These are phyloP conservation scores for Neocrepidodera transversa DNA, from an alignment of 2,888 invertebrate genomes.

Conservation along the genomic window DNA sequence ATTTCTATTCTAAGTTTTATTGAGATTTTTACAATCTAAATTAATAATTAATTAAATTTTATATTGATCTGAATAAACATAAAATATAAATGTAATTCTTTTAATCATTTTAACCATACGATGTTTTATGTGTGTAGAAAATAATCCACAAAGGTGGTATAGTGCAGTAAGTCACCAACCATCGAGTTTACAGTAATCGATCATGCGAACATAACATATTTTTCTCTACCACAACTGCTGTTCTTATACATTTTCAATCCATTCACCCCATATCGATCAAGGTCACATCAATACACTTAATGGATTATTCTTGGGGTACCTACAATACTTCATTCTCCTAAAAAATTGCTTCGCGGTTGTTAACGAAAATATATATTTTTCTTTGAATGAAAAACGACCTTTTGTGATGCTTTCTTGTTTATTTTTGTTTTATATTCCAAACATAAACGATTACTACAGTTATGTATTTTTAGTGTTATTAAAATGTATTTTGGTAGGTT, in stretches of 20 bases:
- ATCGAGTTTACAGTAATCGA: not conserved
- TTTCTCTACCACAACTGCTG: not conserved
- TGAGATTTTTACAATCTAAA: too few relatives aligned
- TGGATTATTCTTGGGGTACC: not conserved
- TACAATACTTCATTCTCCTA: not conserved
- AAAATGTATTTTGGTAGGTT: too few relatives aligned
- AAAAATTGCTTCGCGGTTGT: not conserved
- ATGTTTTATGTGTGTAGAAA: too few relatives aligned
- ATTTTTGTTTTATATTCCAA: too few relatives aligned
- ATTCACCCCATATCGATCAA: not conserved
- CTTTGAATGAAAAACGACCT: not conserved
- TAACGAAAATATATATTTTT: not conserved
- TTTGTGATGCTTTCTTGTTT: not conserved
- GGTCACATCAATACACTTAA: not conserved
- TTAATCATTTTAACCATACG: too few relatives aligned
- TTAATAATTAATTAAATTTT: too few relatives aligned
- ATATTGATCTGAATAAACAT: too few relatives aligned
- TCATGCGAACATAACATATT: constrained; percentile 1
- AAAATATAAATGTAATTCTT: too few relatives aligned
- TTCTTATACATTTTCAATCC: not conserved
- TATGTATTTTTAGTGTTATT: too few relatives aligned
- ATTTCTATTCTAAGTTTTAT: too few relatives aligned
- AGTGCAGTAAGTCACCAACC: not conserved
- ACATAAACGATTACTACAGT: too few relatives aligned
- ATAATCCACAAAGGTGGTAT: not conserved